Evolutionary conservation across 2,888 invertebrate species (phyloP), one percentile per base, ranked within the genome.

Genomic region (Athalia circularis): DNA sequence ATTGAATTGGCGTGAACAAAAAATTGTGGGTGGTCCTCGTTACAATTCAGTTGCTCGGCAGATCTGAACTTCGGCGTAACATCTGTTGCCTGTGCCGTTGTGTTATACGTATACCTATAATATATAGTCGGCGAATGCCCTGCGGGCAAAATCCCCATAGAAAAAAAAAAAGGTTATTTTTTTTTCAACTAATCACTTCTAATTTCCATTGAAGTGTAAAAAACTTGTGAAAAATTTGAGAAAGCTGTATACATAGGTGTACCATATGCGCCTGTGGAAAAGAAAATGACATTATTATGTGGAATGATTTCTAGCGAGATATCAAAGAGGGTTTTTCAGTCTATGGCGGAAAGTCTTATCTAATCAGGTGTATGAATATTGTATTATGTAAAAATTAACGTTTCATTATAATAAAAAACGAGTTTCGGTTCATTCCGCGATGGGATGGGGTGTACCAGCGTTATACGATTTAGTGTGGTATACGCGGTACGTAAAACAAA

Each of bases 91-190:
- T 52, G 48, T 43, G n/a, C 61, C 48, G 47, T 43, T 62, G 62
- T 43, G 62, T 8, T 62, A 62, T 2, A 29, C 29, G 29, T 29
- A 29, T n/a, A 13, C 65, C 29, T 59, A 11, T 5, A 59, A n/a
- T 59, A 3, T 59, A 5, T 11, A n/a, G 5, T 11, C 64, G 5
- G n/a, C 29, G 4, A 45, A 7, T 48, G 29, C n/a, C 48, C 29
- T 29, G 29, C 11, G 11, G 9, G 43, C 7, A 3, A 8, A 29
- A 61, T n/a, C 59, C 82, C 83, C 83, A 86, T 86, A 86, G 84
- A 87, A 85, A 87, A 88, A 89, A 88, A 29, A 29, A 29, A 29
- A 29, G 29, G 29, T 29, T 29, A 29, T 29, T 29, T 29, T 29
- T 29, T 29, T 29, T 29, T 29, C 29, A 29, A 29, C 29, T 29